Conservation (phyloP, 2,888 invertebrate genomes). For the Drosophila meridiana region DNA sequence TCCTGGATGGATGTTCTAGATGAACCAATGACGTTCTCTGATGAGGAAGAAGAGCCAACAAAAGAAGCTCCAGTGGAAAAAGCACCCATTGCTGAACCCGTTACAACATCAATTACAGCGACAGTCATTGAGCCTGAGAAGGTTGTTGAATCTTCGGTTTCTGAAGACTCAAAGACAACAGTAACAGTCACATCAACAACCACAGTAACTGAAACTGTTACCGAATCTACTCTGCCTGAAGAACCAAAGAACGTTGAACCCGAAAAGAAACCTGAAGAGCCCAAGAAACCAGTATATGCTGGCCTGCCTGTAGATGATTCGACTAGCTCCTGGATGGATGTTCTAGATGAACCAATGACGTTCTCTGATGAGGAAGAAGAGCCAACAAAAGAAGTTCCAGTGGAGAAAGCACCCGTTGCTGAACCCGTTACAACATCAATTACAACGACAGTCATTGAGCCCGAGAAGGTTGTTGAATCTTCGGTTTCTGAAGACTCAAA, state of each 20-base stretch:
- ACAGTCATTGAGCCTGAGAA: not conserved
- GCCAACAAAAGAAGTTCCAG: not conserved
- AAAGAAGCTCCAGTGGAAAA: not conserved
- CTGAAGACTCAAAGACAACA: not conserved
- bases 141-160: not conserved
- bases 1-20: not conserved
- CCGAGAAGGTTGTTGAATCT: conserved; percentile 1
- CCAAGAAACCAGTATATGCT: conserved; percentile 5
- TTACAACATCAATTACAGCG: not conserved
- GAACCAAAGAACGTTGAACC: not conserved
- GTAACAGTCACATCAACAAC: not conserved
- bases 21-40: not conserved
- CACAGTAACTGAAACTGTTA: conserved; percentile 4
- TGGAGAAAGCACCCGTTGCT: not conserved
- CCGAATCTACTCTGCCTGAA: not conserved
- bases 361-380: conserved; percentile 80
- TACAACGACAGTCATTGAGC: not conserved
- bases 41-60: not conserved
- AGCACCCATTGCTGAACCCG: too few relatives aligned
- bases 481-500: not conserved
- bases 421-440: conserved; percentile 10
- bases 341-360: conserved; percentile 81
- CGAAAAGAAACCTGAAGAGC: not conserved
- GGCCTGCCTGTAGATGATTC: conserved; percentile 72
- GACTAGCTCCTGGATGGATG: conserved; percentile 79